These are phyloP conservation scores for Drosophila mayri DNA, from an alignment of 1,140 invertebrate genomes.

Conservation along the genomic window DNA sequence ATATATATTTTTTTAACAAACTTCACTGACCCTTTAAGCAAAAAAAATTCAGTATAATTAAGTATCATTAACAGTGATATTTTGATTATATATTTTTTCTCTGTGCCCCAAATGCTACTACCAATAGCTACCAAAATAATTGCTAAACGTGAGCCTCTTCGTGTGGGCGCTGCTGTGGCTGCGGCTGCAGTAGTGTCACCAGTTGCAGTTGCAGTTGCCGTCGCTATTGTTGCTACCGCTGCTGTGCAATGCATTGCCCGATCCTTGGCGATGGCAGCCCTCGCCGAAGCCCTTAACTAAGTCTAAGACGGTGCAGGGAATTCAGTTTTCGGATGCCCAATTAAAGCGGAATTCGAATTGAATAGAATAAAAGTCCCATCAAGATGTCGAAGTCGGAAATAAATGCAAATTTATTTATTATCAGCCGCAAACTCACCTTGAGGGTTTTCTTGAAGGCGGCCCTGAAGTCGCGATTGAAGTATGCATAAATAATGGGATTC, in stretches of 20 bases:
- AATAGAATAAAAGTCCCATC: constrained; percentile 71
- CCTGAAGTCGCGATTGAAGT: constrained; percentile 98
- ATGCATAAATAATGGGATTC: constrained; percentile 98
- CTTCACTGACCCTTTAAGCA: neutral
- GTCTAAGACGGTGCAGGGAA: constrained; percentile 55
- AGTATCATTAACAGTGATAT: too few relatives aligned
- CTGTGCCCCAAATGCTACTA: constrained; percentile 26
- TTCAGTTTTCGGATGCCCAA: constrained; percentile 37
- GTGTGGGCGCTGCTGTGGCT: constrained; percentile 35
- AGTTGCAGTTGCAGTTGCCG: constrained; percentile 23
- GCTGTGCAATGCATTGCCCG: constrained; percentile 41
- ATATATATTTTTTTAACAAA: neutral
- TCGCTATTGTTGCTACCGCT: constrained; percentile 34
- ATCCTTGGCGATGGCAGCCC: constrained; percentile 52
- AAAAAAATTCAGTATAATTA: neutral
- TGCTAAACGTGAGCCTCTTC: constrained; percentile 52
- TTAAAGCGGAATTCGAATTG: constrained; percentile 65
- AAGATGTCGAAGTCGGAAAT: constrained; percentile 39
- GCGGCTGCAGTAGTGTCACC: constrained; percentile 32
- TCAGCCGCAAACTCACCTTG: constrained; percentile 89
- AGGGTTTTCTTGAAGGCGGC: constrained; percentile 96
- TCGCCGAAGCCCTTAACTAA: constrained; percentile 64
- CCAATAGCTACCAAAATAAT: constrained; percentile 64
- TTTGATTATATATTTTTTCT: neutral
- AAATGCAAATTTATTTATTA: too few relatives aligned